These are phyloP conservation scores for Ptilorrhoa leucosticta DNA, from an alignment of 2,113 vertebrate species.

Conservation along the genomic window DNA sequence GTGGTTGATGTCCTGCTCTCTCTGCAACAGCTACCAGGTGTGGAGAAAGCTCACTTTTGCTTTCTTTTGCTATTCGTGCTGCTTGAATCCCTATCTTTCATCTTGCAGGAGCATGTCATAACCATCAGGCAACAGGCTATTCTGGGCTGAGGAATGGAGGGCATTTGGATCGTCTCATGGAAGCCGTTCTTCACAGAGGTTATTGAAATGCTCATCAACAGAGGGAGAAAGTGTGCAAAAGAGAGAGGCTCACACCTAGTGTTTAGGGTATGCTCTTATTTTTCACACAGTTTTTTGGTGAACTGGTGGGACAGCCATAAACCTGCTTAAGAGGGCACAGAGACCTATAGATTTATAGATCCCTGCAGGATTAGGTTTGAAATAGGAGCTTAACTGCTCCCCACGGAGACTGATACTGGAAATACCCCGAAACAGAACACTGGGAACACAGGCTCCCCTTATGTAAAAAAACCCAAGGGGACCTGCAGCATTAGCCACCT, in stretches of 20 bases:
- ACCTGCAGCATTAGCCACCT: not conserved
- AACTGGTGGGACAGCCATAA: not conserved
- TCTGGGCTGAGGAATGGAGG: slow-evolving; percentile 46
- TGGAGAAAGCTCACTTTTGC: not conserved
- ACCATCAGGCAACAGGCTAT: slow-evolving; percentile 32
- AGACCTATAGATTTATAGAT: not conserved
- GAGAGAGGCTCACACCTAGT: not conserved
- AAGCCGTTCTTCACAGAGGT: not conserved
- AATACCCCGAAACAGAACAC: not conserved
- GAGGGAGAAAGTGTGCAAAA: not conserved
- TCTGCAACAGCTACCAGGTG: not conserved
- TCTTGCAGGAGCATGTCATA: not conserved
- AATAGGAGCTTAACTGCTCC: not conserved
- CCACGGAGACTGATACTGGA: not conserved
- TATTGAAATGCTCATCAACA: not conserved
- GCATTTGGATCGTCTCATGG: not conserved
- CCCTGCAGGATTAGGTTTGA: not conserved
- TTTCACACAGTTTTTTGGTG: not conserved
- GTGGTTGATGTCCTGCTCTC: not conserved
- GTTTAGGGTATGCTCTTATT: not conserved
- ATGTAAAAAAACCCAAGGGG: not conserved
- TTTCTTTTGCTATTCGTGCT: not conserved
- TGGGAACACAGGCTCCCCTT: not conserved
- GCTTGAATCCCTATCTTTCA: not conserved
- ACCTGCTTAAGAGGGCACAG: not conserved